These are phyloP conservation scores for Dasypogon diadema DNA, from an alignment of 2,888 invertebrate species.

Conservation along the genomic window DNA sequence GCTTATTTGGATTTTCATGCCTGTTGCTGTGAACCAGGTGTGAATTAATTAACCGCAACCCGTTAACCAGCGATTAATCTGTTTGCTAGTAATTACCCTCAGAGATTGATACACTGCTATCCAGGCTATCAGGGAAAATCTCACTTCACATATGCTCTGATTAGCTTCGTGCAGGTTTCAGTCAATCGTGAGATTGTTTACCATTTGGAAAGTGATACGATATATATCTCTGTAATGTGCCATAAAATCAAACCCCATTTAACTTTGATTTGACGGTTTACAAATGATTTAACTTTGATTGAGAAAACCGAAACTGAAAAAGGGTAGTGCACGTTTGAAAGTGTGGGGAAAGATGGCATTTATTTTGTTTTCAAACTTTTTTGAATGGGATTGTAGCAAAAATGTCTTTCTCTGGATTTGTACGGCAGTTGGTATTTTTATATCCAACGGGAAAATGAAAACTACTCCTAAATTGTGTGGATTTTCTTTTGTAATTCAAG, in stretches of 20 bases:
- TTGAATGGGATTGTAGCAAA: too few relatives aligned
- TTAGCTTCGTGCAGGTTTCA: conserved; percentile 33
- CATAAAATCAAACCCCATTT: conserved; percentile 53
- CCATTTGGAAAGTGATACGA: conserved; percentile 30
- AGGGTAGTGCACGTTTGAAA: too few relatives aligned
- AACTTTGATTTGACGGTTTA: conserved; percentile 55
- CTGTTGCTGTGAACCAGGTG: conserved; percentile 54
- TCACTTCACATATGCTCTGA: conserved; percentile 19
- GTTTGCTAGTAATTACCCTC: conserved; percentile 50
- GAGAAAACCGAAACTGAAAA: too few relatives aligned
- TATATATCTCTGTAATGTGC: conserved; percentile 51
- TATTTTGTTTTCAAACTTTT: too few relatives aligned
- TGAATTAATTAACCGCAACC: conserved; percentile 56
- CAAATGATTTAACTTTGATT: conserved; percentile 54
- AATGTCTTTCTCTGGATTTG: too few relatives aligned
- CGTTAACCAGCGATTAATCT: conserved; percentile 55
- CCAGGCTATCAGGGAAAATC: not conserved
- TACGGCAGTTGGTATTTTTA: too few relatives aligned
- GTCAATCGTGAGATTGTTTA: conserved; percentile 53
- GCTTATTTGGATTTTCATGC: conserved; percentile 44
- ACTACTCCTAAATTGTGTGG: too few relatives aligned
- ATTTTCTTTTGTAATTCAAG: too few relatives aligned
- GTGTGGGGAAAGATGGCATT: too few relatives aligned
- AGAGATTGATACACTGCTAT: conserved; percentile 38
- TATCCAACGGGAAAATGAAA: too few relatives aligned